Conservation (phyloP, 2,113 vertebrate genomes). For the Glaucomys volans region DNA sequence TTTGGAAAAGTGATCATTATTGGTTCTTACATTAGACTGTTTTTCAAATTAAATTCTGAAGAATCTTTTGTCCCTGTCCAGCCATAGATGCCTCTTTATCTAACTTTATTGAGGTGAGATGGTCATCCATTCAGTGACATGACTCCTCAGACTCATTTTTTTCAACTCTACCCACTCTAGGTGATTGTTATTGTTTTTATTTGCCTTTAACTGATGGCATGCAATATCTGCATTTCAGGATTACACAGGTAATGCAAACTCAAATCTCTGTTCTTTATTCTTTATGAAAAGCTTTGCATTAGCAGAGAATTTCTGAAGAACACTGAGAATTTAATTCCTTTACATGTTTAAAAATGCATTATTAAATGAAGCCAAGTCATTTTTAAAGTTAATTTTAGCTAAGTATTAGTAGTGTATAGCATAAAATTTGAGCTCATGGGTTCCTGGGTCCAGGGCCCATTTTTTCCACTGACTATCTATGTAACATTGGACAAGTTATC, state of each 20-base stretch:
- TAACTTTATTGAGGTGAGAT: background rate
- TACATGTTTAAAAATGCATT: background rate
- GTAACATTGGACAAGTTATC: background rate
- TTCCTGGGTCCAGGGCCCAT: background rate
- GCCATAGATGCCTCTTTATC: background rate
- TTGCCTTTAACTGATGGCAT: background rate
- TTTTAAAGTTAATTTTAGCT: background rate
- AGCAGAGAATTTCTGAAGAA: background rate
- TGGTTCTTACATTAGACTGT: background rate
- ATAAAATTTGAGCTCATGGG: background rate
- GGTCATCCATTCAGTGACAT: background rate
- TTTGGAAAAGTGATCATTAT: background rate
- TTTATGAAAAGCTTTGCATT: background rate
- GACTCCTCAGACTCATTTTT: background rate
- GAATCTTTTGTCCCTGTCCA: background rate
- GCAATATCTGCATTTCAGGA: background rate
- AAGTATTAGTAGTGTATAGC: background rate
- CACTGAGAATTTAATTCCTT: background rate
- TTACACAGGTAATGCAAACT: background rate
- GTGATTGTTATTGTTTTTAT: background rate
- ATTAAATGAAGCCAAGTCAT: background rate
- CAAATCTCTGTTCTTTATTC: background rate
- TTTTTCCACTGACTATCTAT: background rate
- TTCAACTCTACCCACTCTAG: background rate
- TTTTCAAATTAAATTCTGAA: background rate